Conservation (phyloP, 2,113 vertebrate genomes). For the Illadopsis cleaveri region DNA sequence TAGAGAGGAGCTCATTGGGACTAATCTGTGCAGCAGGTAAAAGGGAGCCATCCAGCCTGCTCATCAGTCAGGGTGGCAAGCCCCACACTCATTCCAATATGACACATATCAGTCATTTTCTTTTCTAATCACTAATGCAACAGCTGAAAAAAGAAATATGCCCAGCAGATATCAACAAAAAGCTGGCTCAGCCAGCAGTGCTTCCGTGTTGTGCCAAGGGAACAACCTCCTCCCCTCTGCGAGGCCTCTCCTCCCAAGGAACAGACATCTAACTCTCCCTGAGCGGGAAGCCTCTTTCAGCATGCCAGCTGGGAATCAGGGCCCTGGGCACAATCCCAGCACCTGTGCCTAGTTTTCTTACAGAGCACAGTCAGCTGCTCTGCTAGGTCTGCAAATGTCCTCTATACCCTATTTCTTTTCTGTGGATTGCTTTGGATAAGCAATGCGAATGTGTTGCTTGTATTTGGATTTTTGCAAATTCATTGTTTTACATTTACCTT, state of each 20-base stretch:
- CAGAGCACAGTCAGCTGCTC: constrained; percentile 40
- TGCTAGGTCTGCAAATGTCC: not conserved
- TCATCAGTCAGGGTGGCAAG: not conserved
- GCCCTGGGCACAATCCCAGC: constrained; percentile 57
- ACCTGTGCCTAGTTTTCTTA: constrained; percentile 63
- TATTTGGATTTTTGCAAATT: constrained; percentile 22
- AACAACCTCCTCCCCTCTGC: constrained; percentile 37
- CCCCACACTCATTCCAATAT: not conserved
- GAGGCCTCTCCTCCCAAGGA: constrained; percentile 58
- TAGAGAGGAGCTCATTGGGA: not conserved
- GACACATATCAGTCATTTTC: not conserved
- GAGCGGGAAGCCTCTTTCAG: constrained; percentile 8
- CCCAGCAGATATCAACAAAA: not conserved
- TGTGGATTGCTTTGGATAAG: not conserved
- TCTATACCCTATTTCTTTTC: not conserved
- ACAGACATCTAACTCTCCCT: constrained; percentile 18
- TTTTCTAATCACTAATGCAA: not conserved
- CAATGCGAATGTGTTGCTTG: not conserved
- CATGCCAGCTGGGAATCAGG: constrained; percentile 49
- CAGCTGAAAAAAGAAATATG: not conserved
- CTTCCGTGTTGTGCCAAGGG: constrained; percentile 1
- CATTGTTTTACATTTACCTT: not conserved
- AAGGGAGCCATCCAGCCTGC: not conserved
- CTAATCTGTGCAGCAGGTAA: not conserved
- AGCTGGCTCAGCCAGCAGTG: not conserved